Percentiles rank a stretch among this genome's conserved stretches.
phyloP scores from a whole-genome alignment of 2,797 vertebrate species.

The Benthosema pterotum region DNA sequence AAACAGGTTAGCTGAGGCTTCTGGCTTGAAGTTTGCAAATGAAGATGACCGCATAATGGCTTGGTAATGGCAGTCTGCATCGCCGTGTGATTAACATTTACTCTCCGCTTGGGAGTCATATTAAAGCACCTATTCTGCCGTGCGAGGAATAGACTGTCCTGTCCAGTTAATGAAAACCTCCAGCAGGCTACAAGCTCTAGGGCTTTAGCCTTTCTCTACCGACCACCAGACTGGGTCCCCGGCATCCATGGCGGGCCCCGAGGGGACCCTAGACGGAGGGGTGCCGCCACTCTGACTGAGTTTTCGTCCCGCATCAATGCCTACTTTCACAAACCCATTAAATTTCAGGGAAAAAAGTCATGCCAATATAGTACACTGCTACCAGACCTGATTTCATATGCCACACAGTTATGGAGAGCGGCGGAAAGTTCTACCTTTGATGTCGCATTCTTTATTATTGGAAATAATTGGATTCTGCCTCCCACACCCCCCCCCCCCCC shows the following conservation, averaged over 20 bases:
- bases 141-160: slow-evolving; percentile 57
- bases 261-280: slow-evolving; percentile 57
- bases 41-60: slow-evolving; percentile 62
- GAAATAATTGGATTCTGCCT: slow-evolving; percentile 80
- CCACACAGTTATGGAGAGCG: slow-evolving; percentile 69
- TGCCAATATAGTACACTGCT: slow-evolving; percentile 74
- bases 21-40: slow-evolving; percentile 26
- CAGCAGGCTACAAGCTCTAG: slow-evolving; percentile 54
- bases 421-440: slow-evolving; percentile 81
- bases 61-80: slow-evolving; percentile 55
- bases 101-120: slow-evolving; percentile 52
- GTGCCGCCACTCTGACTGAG: slow-evolving; percentile 50
- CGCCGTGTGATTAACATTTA: slow-evolving; percentile 69
- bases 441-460: slow-evolving; percentile 81
- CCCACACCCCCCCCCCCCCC: slow-evolving; percentile 17
- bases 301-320: slow-evolving; percentile 57
- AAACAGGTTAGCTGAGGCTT: slow-evolving; percentile 25
- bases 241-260: slow-evolving; percentile 36
- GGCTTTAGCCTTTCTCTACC: slow-evolving; percentile 52
- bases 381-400: slow-evolving; percentile 76
- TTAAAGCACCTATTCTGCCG: slow-evolving; percentile 51
- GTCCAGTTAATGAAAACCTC: slow-evolving; percentile 72
- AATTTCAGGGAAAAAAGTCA: slow-evolving; percentile 82
- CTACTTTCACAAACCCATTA: slow-evolving; percentile 73
- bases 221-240: slow-evolving; percentile 55